Evolutionary conservation across 2,113 vertebrate genomes (phyloP).

Genomic region (Brachirus orientalis): DNA sequence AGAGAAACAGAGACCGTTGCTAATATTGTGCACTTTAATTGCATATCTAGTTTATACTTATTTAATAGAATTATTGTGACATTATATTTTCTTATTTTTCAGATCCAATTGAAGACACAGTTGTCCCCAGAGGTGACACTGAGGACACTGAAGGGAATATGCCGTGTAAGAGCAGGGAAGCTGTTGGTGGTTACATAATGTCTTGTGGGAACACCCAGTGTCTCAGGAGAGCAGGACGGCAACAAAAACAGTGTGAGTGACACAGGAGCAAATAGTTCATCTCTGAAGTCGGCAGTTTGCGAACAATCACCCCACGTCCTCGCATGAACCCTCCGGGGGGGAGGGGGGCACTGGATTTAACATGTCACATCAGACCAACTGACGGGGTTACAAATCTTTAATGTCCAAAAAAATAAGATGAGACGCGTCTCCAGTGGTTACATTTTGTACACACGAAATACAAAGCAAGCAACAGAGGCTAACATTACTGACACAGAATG

Average conservation of each 20-base stretch:
- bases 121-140: not conserved
- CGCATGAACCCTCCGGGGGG: not conserved
- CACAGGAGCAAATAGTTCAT: not conserved
- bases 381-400: slow-evolving; percentile 20
- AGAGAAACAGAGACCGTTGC: too few relatives aligned
- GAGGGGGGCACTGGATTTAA: not conserved
- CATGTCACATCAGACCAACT: not conserved
- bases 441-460: not conserved
- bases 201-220: slow-evolving; percentile 10
- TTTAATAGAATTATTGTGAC: too few relatives aligned
- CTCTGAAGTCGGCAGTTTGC: not conserved
- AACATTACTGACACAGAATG: slow-evolving; percentile 1
- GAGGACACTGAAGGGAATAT: not conserved
- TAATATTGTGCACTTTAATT: too few relatives aligned
- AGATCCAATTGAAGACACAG: too few relatives aligned
- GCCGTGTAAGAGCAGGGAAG: slow-evolving; percentile 2
- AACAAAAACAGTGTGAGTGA: slow-evolving; percentile 20
- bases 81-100: too few relatives aligned
- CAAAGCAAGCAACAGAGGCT: not conserved
- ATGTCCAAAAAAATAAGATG: slow-evolving; percentile 26
- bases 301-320: not conserved
- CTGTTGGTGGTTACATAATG: slow-evolving; percentile 27
- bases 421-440: slow-evolving; percentile 3
- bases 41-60: too few relatives aligned
- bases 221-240: slow-evolving; percentile 22